Base-by-base conservation (phyloP, 2,888 invertebrate species). In the Apamea monoglypha region DNA sequence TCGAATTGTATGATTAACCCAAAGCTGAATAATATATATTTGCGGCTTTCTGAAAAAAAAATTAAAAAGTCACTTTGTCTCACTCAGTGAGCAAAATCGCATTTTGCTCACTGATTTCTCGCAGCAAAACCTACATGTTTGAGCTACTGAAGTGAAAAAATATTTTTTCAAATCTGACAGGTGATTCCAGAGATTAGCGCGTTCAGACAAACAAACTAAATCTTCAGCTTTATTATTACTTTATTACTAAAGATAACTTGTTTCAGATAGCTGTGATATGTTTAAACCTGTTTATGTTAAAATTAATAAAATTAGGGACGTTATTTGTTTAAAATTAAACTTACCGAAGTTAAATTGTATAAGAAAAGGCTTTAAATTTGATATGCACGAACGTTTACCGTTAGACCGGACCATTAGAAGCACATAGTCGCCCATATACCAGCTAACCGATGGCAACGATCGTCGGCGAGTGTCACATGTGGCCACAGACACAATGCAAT, bases 401-500 rank as follows among this genome's bases (percentile, higher is more conserved):
- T 81, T 78, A 63, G 2, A 14, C 6, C 3, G 2, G 36, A 18
- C 76, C 56, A 66, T 70, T 81, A 73, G 21, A 74, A 16, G 16
- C 40, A 74, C 40, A 71, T 84, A 84, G n/a, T 16, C 2, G 6
- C 6, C 36, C 16, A 81, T 81, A 61, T 82, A 84, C 72, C 29
- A 69, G 84, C 81, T 80, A 86, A 83, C 85, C 75, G 73, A 80
- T 40, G 71, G 78, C 68, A n/a, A 64, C 69, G 64, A 78, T 77
- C 87, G 82, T 76, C 87, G 87, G 80, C 71, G 61, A 84, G 88
- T 90, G 86, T 87, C 93, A 93, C 91, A 93, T 94, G 93, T 93
- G 94, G 91, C 88, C 92, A 91, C 91, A 91, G 79, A 91, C 88
- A 94, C 93, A 94, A 94, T 90, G 84, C 87, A 16, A 80, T 88